Percentiles rank a stretch among this genome's conserved stretches.
Evolutionary conservation across 2,888 invertebrate genomes (phyloP).

Genomic region (Cantharis lateralis): DNA sequence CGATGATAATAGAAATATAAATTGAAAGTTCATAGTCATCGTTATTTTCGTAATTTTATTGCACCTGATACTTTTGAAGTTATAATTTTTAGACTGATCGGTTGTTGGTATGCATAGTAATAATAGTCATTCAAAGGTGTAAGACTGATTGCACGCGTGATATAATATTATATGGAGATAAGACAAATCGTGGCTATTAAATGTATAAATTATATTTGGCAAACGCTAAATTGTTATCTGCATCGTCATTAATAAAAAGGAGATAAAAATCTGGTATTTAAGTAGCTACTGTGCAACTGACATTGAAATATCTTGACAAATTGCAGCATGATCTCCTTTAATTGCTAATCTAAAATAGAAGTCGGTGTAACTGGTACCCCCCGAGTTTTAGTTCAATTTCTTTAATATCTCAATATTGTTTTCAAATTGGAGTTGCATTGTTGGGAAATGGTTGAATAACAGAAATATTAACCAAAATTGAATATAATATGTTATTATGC

Average conservation of each 20-base stretch:
- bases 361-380: background rate
- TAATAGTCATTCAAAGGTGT: background rate
- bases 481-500: too few species aligned
- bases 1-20: background rate
- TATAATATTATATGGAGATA: background rate
- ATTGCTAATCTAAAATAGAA: conserved; percentile 29
- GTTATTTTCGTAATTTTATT: background rate
- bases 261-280: conserved; percentile 46
- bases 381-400: background rate
- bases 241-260: conserved; percentile 46
- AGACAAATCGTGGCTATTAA: background rate
- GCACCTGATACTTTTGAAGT: background rate
- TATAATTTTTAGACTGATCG: background rate
- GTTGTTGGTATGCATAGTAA: background rate
- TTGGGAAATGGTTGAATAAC: background rate
- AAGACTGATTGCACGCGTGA: background rate
- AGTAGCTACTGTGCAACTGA: conserved; percentile 43
- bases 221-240: conserved; percentile 43
- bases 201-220: conserved; percentile 15
- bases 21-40: background rate
- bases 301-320: conserved; percentile 40
- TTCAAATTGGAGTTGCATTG: background rate
- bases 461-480: too few species aligned
- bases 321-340: conserved; percentile 38
- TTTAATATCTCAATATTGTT: background rate